A percentile compares a stretch with the other conserved stretches of the same genome.
Conservation (phyloP, 2,797 vertebrate genomes). For the Muscicapa striata region DNA sequence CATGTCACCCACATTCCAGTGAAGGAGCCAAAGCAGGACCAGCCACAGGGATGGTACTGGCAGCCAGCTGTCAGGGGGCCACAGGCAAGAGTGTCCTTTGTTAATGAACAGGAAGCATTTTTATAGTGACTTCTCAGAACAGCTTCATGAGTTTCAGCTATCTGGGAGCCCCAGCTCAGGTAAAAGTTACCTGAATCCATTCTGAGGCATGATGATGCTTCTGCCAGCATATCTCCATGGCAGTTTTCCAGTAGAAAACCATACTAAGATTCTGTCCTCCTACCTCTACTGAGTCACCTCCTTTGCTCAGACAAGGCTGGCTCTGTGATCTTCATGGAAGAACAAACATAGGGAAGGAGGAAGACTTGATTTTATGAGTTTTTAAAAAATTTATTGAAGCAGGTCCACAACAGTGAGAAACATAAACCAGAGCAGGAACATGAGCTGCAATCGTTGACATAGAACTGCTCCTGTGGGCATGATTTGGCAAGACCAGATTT, state of each 20-base stretch:
- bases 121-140: background rate
- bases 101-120: background rate
- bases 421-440: accelerated
- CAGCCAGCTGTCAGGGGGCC: background rate
- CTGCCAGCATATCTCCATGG: background rate
- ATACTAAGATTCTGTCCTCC: background rate
- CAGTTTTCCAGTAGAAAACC: background rate
- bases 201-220: background rate
- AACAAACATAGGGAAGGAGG: background rate
- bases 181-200: background rate
- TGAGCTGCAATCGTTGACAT: background rate
- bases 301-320: background rate
- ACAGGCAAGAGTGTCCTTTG: background rate
- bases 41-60: background rate
- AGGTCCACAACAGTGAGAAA: background rate
- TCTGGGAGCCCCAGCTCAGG: background rate
- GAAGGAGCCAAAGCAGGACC: background rate
- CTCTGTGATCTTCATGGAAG: background rate
- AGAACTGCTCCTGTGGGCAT: background rate
- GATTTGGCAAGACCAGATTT: background rate
- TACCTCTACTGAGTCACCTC: background rate
- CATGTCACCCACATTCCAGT: accelerated
- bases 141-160: background rate
- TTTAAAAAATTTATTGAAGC: background rate
- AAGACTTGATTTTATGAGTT: background rate